Evolutionary conservation across 2,888 invertebrate genomes (phyloP), one percentile per base, ranked within the genome.

Genomic region (Polyploca ridens): DNA sequence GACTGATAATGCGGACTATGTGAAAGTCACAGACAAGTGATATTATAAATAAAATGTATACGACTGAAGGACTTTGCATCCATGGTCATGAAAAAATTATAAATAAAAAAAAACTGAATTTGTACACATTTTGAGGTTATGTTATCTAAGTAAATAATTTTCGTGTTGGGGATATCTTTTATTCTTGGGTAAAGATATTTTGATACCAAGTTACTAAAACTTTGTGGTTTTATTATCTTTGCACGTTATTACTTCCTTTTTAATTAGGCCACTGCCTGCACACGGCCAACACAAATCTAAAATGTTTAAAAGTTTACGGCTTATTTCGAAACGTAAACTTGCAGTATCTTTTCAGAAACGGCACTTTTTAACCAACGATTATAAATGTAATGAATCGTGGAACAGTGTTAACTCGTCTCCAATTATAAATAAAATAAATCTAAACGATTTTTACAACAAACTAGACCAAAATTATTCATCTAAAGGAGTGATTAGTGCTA

Each of bases 351-450:
- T 81, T 49, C 78, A 76, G 66, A 82, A 75, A 49, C 79, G 96
- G 77, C 94, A 91, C 38, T 96, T 96, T 87, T 84, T 98, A 54
- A 96, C 97, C 0, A 95, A 96, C 72, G 95, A 96, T 16, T 98
- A 97, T 82, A 94, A 95, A 73, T 97, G 97, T 80, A 91, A 94
- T 59, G 96, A 96, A 70, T 95, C 95, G 66, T 98, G 98, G 98
- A 94, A 95, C 68, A 89, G 91, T 58, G 93, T 97, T 69, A 88
- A 96, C 54, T 89, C 95, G 16, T 94, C 95, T 13, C 94, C 96
- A 4, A 78, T 97, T 46, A 81, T 97, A 57, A 89, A 93, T 70
- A 95, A 95, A 84, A 90, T 97, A 41, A 96, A 96, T 76, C 70
- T 95, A 64, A 96, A 95, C 69, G 95, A 96, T 76, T 95, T 98